These are phyloP conservation scores for Mnemiopsis leidyi DNA, from an alignment of 37 sponge, comb jelly and placozoan species.

Conservation along the genomic window DNA sequence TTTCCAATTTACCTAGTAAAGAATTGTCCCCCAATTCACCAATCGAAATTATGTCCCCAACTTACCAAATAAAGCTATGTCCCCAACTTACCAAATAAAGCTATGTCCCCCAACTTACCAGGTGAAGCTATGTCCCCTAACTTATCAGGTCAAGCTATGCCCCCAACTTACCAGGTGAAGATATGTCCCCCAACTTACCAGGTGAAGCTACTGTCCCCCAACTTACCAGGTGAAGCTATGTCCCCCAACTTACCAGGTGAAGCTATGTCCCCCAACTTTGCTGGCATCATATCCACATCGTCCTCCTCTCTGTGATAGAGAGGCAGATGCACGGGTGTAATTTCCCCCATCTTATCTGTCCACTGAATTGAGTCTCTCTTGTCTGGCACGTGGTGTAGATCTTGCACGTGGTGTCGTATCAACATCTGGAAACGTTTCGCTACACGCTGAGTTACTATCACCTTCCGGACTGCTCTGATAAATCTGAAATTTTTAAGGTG, in stretches of 20 bases:
- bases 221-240: not conserved
- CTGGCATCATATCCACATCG: constrained; percentile 44
- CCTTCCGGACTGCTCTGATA: constrained; percentile 60
- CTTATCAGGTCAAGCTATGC: too few relatives aligned
- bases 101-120: too few relatives aligned
- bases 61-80: too few relatives aligned
- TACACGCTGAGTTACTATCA: constrained; percentile 44
- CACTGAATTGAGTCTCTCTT: not conserved
- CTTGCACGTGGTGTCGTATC: not conserved
- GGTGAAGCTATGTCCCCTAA: not conserved
- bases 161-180: too few relatives aligned
- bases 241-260: constrained; percentile 38
- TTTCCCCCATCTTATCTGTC: not conserved
- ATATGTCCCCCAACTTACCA: constrained; percentile 31
- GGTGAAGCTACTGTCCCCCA: too few relatives aligned
- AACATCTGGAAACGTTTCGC: constrained; percentile 26
- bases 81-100: too few relatives aligned
- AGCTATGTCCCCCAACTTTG: constrained; percentile 13
- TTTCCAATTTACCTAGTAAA: not conserved
- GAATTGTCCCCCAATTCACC: too few relatives aligned
- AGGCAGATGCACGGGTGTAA: constrained; percentile 27
- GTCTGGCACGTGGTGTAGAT: not conserved
- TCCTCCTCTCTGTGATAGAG: constrained; percentile 33
- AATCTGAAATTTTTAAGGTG: constrained; percentile 24
- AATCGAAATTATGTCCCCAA: too few relatives aligned